These are phyloP conservation scores for Sphaeramia orbicularis DNA, from an alignment of 2,797 vertebrate species.

Conservation along the genomic window DNA sequence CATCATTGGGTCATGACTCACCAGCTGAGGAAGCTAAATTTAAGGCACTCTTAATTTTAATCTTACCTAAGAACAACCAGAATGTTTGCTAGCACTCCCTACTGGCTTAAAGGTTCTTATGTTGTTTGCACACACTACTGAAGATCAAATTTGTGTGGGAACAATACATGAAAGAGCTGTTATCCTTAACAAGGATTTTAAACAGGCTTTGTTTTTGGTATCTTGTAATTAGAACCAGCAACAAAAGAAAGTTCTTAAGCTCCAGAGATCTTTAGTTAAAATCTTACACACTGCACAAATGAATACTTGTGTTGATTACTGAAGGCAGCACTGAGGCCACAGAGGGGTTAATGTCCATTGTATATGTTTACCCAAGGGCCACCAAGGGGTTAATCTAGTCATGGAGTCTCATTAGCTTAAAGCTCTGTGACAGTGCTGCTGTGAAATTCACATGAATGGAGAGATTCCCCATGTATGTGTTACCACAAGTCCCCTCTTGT, in stretches of 20 bases:
- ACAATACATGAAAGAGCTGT: too few relatives aligned
- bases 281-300: neutral
- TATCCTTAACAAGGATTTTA: neutral
- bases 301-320: neutral
- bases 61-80: too few relatives aligned
- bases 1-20: too few relatives aligned
- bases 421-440: neutral
- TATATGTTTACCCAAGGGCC: neutral
- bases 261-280: too few relatives aligned
- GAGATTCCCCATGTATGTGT: neutral
- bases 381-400: neutral
- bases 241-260: neutral
- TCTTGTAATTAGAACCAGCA: neutral
- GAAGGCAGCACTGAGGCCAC: neutral
- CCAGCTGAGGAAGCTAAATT: too few relatives aligned
- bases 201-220: neutral
- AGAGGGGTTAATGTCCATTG: neutral
- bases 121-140: too few relatives aligned
- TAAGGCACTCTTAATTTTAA: too few relatives aligned
- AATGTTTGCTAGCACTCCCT: too few relatives aligned
- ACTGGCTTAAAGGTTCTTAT: too few relatives aligned
- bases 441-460: neutral
- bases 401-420: slow-evolving; percentile 1
- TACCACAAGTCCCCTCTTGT: neutral
- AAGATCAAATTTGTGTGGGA: too few relatives aligned